Base-by-base conservation (phyloP, 2,113 vertebrate species). In the Pseudonaja textilis region DNA sequence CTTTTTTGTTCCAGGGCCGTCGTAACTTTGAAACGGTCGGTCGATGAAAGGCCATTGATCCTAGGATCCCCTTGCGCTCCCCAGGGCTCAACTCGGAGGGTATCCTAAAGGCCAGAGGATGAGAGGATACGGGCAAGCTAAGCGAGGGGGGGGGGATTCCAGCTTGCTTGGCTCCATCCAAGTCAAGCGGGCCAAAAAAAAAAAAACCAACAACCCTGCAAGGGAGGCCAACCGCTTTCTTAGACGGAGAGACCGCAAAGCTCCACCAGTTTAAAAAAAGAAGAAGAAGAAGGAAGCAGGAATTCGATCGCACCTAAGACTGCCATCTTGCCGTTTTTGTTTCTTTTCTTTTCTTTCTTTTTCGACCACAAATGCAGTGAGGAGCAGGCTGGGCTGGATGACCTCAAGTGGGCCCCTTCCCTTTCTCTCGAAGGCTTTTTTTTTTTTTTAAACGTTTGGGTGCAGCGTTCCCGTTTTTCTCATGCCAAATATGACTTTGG, bases 291-390 rank as follows among this genome's bases (percentile, higher is more conserved):
- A 64, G 10, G 10, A 29, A 4, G 61, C 12, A 2, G 29, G 29
- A 29, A 29, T n/a, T n/a, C 5, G 2, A 3, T 6, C 0, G n/a
- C 64, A 2, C 14, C 14, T 2, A 2, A 4, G 16, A 18, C 69
- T 20, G 5, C 14, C 69, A 6, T 74, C 69, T 16, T 74, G 69
- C 5, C 69, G n/a, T 34, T 7, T 20, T 16, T n/a, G 5, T 14
- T 7, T 34, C 45, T 5, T 34, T 34, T 34, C 2, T 0, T 47
- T 16, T 69, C n/a, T 16, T 8, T 34, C 47, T 9, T 18, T 34
- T 7, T 7, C 0, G 2, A 18, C n/a, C 69, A 7, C 6, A 6
- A 81, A 39, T 39, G 69, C 69, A 34, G 5, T 26, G 14, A 50
- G 86, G 86, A 50, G 14, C 14, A 50, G 86, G 86, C 6, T 5